Percentiles rank a stretch among this genome's conserved stretches.
phyloP scores from a whole-genome alignment of 2,888 invertebrate genomes.

The Melinaea menophilus region DNA sequence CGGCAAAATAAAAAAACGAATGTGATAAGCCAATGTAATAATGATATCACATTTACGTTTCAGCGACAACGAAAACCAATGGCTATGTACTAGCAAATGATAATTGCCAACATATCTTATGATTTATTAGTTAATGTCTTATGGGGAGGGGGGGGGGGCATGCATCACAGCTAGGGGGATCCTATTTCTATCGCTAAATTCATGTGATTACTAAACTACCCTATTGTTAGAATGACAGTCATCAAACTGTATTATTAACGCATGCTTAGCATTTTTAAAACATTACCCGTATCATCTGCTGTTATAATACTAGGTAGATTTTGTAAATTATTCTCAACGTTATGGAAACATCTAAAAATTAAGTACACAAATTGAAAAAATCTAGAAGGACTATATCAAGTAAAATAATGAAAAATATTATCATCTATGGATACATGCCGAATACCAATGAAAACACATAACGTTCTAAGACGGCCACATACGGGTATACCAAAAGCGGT shows the following conservation, averaged over 20 bases:
- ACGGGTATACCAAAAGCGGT: conserved; percentile 9
- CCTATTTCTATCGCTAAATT: neutral
- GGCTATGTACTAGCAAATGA: conserved; percentile 52
- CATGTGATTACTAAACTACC: conserved; percentile 9
- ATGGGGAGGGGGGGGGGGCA: conserved; percentile 3
- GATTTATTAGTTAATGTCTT: conserved; percentile 20
- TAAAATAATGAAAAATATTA: neutral
- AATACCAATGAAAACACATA: conserved; percentile 13
- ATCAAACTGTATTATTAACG: neutral
- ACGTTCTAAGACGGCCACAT: neutral
- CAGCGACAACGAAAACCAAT: conserved; percentile 57
- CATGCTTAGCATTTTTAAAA: conserved; percentile 1
- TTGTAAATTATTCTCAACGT: neutral
- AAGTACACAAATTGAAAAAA: neutral
- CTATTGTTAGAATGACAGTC: neutral
- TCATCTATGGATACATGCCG: conserved; percentile 2
- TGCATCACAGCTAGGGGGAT: conserved; percentile 11
- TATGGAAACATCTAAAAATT: neutral
- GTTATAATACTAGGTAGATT: neutral
- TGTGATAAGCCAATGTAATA: conserved; percentile 46
- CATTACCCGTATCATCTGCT: neutral
- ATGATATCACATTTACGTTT: conserved; percentile 47
- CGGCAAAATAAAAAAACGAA: conserved; percentile 56
- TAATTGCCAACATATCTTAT: conserved; percentile 37
- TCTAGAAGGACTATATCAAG: neutral